Evolutionary conservation across 2,113 vertebrate genomes (phyloP).

Genomic region (Megaceryle maxima): DNA sequence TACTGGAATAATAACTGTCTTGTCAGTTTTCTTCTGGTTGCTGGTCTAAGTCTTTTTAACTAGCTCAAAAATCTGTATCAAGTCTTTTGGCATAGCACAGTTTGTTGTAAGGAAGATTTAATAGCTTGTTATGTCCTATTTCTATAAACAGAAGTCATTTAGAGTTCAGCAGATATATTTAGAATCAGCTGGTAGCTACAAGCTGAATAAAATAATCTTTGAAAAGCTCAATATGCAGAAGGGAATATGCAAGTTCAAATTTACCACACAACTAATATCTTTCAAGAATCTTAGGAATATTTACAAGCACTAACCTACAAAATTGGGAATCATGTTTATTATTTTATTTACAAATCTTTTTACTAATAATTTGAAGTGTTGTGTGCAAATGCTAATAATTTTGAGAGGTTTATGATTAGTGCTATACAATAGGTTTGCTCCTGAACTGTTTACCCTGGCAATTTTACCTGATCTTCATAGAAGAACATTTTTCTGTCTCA

Average conservation of each 20-base stretch:
- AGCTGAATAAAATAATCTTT: constrained; percentile 74
- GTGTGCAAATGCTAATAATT: neutral
- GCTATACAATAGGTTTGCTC: neutral
- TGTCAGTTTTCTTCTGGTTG: constrained; percentile 14
- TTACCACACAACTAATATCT: neutral
- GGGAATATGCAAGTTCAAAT: neutral
- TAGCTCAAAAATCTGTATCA: constrained; percentile 56
- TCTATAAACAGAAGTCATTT: constrained; percentile 79
- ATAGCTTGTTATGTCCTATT: constrained; percentile 78
- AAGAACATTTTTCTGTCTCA: neutral
- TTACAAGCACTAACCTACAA: neutral
- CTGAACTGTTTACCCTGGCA: neutral
- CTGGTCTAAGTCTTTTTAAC: neutral
- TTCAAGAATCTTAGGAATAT: neutral
- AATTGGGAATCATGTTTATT: neutral
- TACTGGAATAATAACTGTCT: neutral
- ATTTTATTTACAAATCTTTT: neutral
- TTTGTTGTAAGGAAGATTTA: constrained; percentile 78
- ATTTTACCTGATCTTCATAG: neutral
- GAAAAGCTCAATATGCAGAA: constrained; percentile 63
- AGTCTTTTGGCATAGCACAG: constrained; percentile 67
- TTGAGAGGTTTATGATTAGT: neutral
- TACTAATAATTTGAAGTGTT: neutral
- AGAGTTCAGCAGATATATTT: constrained; percentile 81
- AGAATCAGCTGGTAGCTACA: constrained; percentile 73